Base-by-base conservation (phyloP, 2,888 invertebrate genomes). In the Seladonia tumulorum region DNA sequence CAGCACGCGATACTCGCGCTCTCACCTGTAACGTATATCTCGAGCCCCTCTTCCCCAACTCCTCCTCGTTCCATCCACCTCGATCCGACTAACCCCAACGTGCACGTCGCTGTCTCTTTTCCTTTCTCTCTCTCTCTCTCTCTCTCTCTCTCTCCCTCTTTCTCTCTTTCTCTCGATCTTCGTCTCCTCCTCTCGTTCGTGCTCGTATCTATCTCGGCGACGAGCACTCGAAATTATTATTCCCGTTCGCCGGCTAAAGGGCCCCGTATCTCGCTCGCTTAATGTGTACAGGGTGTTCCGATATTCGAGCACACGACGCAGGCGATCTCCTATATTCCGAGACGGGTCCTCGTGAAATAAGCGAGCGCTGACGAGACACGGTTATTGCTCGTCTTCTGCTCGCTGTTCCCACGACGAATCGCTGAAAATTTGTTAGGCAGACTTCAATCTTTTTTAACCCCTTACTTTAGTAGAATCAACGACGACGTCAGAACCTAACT, bases 1-100 rank as follows among this genome's bases (percentile, higher is more conserved):
- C 93, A 93, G 94, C 94, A 94, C 94, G 95, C 94, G 93, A 94
- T 92, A 92, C 91, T 89, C 90, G 90, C 92, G 92, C 93, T 93
- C 93, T 94, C 95, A 94, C 95, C 95, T 95, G 94, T 94, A 94
- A 94, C 94, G 93, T 92, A 93, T 93, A 91, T 91, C 92, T 89
- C 90, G 85, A 83, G 88, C 88, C 88, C 89, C 73, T 90, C 53
- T 53, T 29, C 82, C 82, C 83, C 53, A n/a, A 2, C 22, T 47
- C 77, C 81, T 71, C 68, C 22, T 49, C 39, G 35, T 25, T 10
- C n/a, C 74, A 35, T 39, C 53, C 57, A 22, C 39, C 57, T 4
- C 74, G 53, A 53, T 72, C 66, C 29, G 47, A 45, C 71, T n/a
- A 42, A 71, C 71, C 66, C 66, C 68, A 68, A 47, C 66, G 66